phyloP scores from a whole-genome alignment of 2,113 vertebrate species.

The Arvicanthis niloticus region DNA sequence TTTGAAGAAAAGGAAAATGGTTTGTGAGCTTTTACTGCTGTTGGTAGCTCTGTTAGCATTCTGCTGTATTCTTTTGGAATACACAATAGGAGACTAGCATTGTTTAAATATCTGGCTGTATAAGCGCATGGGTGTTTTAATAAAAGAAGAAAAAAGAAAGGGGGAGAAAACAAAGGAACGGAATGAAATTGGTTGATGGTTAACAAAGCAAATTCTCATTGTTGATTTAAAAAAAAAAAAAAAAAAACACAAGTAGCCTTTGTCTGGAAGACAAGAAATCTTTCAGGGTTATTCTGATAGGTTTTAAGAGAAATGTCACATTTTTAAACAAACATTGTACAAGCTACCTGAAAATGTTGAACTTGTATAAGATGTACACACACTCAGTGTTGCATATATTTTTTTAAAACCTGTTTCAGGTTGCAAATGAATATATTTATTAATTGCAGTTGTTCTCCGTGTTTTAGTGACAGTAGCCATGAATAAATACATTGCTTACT shows the following conservation, averaged over 20 bases:
- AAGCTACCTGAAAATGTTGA: constrained; percentile 29
- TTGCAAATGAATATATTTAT: constrained; percentile 58
- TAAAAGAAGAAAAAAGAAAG: constrained; percentile 1
- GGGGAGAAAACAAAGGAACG: background rate
- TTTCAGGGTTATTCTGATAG: background rate
- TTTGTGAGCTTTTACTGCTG: background rate
- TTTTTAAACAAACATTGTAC: constrained; percentile 45
- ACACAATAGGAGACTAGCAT: background rate
- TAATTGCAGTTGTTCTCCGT: constrained; percentile 20
- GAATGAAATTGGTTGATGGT: background rate
- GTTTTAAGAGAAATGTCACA: constrained; percentile 40
- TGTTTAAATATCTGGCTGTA: constrained; percentile 57
- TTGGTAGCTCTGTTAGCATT: background rate
- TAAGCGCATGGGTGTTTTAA: background rate
- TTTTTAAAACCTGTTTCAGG: background rate
- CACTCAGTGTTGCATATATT: background rate
- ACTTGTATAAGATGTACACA: background rate
- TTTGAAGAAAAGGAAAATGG: constrained; percentile 67
- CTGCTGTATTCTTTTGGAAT: background rate
- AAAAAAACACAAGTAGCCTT: constrained; percentile 4
- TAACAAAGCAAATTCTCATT: constrained; percentile 26
- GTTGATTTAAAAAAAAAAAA: constrained; percentile 57
- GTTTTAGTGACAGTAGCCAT: background rate
- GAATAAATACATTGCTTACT: background rate
- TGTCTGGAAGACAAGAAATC: constrained; percentile 40